Evolutionary conservation across 2,113 vertebrate species (phyloP).

Genomic region (Carassius gibelio): DNA sequence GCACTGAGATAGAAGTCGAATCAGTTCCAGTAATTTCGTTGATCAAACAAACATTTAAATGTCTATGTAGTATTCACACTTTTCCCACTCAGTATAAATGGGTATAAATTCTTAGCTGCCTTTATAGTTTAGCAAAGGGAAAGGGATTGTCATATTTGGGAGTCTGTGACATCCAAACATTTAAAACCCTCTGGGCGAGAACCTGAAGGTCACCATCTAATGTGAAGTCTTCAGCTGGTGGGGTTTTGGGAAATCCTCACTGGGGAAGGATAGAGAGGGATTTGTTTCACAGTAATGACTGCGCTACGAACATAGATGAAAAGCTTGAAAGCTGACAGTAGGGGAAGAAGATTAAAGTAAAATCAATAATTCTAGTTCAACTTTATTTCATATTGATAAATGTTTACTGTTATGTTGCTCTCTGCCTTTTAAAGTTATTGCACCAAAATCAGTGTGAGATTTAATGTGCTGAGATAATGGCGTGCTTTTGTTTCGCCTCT

Average conservation of each 20-base stretch:
- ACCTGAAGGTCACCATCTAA: not conserved
- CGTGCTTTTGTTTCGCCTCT: constrained; percentile 5
- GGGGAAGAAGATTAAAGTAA: constrained; percentile 36
- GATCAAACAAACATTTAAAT: not conserved
- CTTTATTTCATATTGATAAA: constrained; percentile 69
- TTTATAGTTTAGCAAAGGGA: no score
- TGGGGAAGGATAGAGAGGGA: not conserved
- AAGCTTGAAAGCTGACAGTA: constrained; percentile 2
- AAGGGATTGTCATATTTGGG: no score
- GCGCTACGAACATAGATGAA: constrained; percentile 26
- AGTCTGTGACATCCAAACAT: not conserved
- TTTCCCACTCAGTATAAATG: no score
- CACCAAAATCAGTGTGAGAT: constrained; percentile 44
- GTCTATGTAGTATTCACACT: not conserved
- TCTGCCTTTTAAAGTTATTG: constrained; percentile 39
- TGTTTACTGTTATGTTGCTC: constrained; percentile 55
- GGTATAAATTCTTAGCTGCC: no score
- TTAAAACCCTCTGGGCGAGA: not conserved
- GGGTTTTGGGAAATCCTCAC: not conserved
- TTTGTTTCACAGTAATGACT: constrained; percentile 6
- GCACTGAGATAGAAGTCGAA: not conserved
- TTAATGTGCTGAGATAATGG: constrained; percentile 27
- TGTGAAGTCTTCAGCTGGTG: not conserved
- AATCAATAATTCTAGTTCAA: constrained; percentile 70
- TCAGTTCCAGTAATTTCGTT: not conserved